phyloP scores from a whole-genome alignment of 2,797 vertebrate genomes.

The Pangasius larnaudii region DNA sequence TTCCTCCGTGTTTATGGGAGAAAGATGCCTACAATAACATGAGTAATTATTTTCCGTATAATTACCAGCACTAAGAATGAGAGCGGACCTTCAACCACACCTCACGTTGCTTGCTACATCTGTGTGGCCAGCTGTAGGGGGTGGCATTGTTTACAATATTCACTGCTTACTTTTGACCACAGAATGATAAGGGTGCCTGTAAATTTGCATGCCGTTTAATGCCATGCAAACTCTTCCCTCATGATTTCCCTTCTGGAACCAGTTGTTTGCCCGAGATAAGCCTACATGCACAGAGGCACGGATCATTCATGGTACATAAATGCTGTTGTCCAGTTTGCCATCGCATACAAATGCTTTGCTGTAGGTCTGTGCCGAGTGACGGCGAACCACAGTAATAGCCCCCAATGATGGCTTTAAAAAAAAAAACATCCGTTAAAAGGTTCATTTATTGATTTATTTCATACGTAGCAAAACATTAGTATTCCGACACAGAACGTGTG shows the following conservation, averaged over 20 bases:
- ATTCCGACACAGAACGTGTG: neutral
- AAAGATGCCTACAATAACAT: neutral
- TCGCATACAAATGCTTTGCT: neutral
- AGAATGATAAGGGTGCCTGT: slow-evolving; percentile 27
- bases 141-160: slow-evolving; percentile 25
- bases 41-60: neutral
- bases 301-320: neutral
- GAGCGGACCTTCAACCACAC: neutral
- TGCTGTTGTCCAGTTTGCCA: neutral
- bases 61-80: neutral
- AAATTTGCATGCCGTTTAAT: slow-evolving; percentile 49
- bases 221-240: slow-evolving; percentile 52
- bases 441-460: neutral
- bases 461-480: neutral
- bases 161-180: slow-evolving; percentile 39
- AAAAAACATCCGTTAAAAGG: too few species aligned
- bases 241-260: slow-evolving; percentile 47
- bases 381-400: neutral
- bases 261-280: neutral
- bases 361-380: neutral
- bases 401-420: neutral
- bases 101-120: neutral
- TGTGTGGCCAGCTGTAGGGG: neutral
- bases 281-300: neutral
- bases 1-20: neutral